Evolutionary conservation across 2,888 invertebrate species (phyloP).

Genomic region (Drosophila vallismaia): DNA sequence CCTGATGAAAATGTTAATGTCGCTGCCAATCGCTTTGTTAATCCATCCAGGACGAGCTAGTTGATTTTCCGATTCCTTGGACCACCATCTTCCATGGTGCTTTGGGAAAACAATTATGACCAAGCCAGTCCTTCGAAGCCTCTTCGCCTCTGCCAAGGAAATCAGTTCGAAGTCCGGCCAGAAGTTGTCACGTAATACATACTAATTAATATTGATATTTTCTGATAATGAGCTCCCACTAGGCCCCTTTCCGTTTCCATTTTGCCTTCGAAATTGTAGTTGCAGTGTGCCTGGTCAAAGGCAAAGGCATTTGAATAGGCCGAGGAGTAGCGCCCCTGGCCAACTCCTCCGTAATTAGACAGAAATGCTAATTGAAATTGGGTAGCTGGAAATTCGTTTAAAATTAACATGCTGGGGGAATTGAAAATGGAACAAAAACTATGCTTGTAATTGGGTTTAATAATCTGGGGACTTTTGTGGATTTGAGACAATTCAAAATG

Average conservation of each 20-base stretch:
- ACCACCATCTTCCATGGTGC: slow-evolving; percentile 11
- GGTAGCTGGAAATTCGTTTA: slow-evolving; percentile 28
- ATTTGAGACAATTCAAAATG: background rate
- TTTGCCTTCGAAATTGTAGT: slow-evolving; percentile 50
- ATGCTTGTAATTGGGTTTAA: background rate
- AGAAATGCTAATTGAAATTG: slow-evolving; percentile 30
- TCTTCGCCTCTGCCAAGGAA: slow-evolving; percentile 35
- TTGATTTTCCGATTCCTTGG: slow-evolving; percentile 59
- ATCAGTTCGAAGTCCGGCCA: slow-evolving; percentile 15
- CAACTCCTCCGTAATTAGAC: slow-evolving; percentile 14
- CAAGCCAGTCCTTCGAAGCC: slow-evolving; percentile 53
- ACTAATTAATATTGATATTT: slow-evolving; percentile 78
- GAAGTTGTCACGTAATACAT: slow-evolving; percentile 77
- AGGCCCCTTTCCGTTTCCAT: background rate
- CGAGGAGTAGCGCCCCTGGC: slow-evolving; percentile 47
- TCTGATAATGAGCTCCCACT: slow-evolving; percentile 40
- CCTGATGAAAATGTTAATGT: slow-evolving; percentile 80
- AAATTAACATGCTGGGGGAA: slow-evolving; percentile 11
- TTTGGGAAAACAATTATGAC: slow-evolving; percentile 74
- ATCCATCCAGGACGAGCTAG: slow-evolving; percentile 61
- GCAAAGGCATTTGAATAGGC: slow-evolving; percentile 72
- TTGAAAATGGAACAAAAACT: slow-evolving; percentile 8
- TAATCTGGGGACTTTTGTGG: background rate
- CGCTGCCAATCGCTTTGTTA: slow-evolving; percentile 79
- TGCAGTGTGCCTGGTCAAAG: slow-evolving; percentile 67